Evolutionary conservation across 1,140 invertebrate genomes (phyloP).

Genomic region (Hyposmocoma kahamanoa): DNA sequence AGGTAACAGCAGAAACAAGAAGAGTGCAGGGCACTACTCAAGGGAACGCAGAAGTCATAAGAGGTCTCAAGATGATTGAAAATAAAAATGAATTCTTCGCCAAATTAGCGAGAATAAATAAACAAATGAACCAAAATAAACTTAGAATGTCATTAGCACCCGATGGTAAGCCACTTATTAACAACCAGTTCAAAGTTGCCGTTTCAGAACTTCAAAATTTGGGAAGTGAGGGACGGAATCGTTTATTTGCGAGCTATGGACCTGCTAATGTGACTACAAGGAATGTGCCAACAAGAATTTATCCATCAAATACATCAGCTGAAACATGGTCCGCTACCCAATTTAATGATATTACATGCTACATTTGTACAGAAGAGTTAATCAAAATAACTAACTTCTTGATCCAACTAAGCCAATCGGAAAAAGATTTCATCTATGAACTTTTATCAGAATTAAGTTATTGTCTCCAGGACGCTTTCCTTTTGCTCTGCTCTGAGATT

Average conservation of each 20-base stretch:
- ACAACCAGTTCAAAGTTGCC: slow-evolving; percentile 10
- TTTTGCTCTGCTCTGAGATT: slow-evolving; percentile 11
- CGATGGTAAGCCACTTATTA: slow-evolving; percentile 14
- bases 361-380: slow-evolving; percentile 11
- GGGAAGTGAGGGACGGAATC: slow-evolving; percentile 5
- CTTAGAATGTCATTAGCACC: slow-evolving; percentile 12
- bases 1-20: slow-evolving; percentile 16
- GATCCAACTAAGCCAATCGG: slow-evolving; percentile 1
- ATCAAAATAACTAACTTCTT: slow-evolving; percentile 9
- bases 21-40: slow-evolving; percentile 10
- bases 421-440: slow-evolving; percentile 10
- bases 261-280: slow-evolving; percentile 13
- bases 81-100: slow-evolving; percentile 18
- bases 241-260: slow-evolving; percentile 13
- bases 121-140: slow-evolving; percentile 18
- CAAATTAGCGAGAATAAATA: slow-evolving; percentile 11
- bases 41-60: slow-evolving; percentile 18
- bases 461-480: slow-evolving; percentile 9
- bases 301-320: slow-evolving; percentile 4
- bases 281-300: slow-evolving; percentile 15
- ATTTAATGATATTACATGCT: background rate
- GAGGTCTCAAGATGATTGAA: slow-evolving; percentile 14
- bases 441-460: slow-evolving; percentile 5
- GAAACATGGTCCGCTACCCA: too few species aligned
- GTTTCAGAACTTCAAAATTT: slow-evolving; percentile 5